Base-by-base conservation (phyloP, 92 coral and sea anemone species). In the Pocillopora grandis region DNA sequence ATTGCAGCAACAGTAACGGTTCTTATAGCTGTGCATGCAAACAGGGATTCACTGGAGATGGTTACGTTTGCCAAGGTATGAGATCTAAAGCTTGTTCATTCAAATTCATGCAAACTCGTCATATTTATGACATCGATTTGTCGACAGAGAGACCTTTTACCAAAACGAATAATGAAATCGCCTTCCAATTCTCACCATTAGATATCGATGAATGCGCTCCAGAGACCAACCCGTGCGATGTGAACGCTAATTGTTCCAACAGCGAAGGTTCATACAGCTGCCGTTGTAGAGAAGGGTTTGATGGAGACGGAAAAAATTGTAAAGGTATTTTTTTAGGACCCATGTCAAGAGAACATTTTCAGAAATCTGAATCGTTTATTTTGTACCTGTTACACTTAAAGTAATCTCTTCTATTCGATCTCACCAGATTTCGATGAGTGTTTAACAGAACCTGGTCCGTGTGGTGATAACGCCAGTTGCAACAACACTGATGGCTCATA, bases 1-100 rank as follows among this genome's bases (percentile, higher is more conserved):
- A 70, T 16, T 90, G 89, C 20, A 61, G 27, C 49, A 90, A 88
- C 81, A 88, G 62, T 52, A 82, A 85, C 36, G 98, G 98, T 19
- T 93, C 98, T 14, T 91, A 89, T 75, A 58, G 57, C 61, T 93
- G 98, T 68, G 35, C 72, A 12, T 93, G 98, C 64, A 79, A 83
- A 48, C 79, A 48, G 17, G 98, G 98, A 55, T 93, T 84, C 85
- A 78, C 79, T 48, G 88, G 89, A 72, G 49, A 92, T 63, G 96
- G 87, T 9, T 63, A 31, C 6, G 71, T 31, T 52, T 86, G 85
- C n/a, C 37, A 62, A 57, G 85, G 89, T 71, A 79, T 17, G 19
- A 10, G 72, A 31, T 27, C 31, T 27, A 27, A 27, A 27, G 31
- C 31, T 27, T 27, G 31, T 27, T 27, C 31, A 27, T 27, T 27